Base-by-base conservation (phyloP, 2,888 invertebrate species). In the Acanthosepion pharaonis region DNA sequence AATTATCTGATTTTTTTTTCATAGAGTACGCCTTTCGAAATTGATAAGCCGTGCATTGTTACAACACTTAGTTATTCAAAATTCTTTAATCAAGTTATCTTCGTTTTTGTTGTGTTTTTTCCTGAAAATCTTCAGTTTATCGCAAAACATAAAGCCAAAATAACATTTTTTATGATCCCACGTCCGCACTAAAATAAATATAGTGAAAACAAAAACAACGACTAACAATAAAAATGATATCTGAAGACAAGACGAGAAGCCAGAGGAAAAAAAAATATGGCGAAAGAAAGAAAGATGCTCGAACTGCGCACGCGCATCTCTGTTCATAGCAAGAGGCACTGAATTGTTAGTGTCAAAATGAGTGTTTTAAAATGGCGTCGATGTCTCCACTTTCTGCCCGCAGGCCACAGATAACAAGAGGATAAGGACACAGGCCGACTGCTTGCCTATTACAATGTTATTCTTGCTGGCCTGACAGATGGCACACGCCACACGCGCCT, bases 311-410 rank as follows among this genome's bases (percentile, higher is more conserved):
- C 15, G 78, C 78, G 78, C n/a, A 23, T n/a, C n/a, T 78, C n/a
- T 9, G 15, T 78, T 78, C n/a, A 9, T 78, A 2, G n/a, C n/a
- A 33, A 78, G 78, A 9, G n/a, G n/a, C 78, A n/a, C 9, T 15
- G 78, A 78, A 33, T 78, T n/a, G 78, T 78, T 78, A 78, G n/a
- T 78, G 78, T 78, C 78, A 78, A 78, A 78, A 78, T 78, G 78
- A 78, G 78, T 78, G 78, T 78, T 78, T 78, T 78, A 78, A 78
- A 78, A 78, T 78, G 78, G 78, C 78, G 78, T n/a, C 78, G 78
- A 78, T 78, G 78, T 78, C 78, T 78, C 78, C 78, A 78, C n/a
- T 78, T 78, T 78, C 78, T 78, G 78, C 78, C 78, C 78, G 78
- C 11, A 78, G 78, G 78, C 78, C 78, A 78, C 78, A 78, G 78